These are phyloP conservation scores for Acropora tenuis DNA, from an alignment of 64 coral and sea anemone species.

Conservation along the genomic window DNA sequence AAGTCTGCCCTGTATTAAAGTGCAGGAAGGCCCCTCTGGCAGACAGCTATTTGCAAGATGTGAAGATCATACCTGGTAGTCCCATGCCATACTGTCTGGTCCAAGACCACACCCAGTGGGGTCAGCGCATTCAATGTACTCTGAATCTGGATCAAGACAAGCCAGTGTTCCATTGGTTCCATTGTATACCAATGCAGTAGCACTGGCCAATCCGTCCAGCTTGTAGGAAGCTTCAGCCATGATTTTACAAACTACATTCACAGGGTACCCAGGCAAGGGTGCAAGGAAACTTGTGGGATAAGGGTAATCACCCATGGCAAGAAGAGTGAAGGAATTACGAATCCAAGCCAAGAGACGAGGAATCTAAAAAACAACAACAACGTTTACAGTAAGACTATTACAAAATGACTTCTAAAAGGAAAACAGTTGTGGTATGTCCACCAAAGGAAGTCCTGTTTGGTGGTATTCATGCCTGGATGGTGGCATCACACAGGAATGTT, in stretches of 20 bases:
- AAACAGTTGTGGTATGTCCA: background rate
- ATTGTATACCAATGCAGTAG: conserved; percentile 87
- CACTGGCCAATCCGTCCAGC: conserved; percentile 75
- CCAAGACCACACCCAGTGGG: conserved; percentile 95
- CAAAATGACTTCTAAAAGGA: background rate
- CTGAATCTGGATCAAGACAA: conserved; percentile 90
- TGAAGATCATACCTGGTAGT: conserved; percentile 72
- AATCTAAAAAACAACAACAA: conserved; percentile 41
- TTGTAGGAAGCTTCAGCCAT: conserved; percentile 66
- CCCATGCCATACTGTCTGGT: conserved; percentile 66
- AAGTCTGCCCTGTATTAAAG: too few species aligned
- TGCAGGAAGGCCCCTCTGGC: too few species aligned
- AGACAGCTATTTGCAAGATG: too few species aligned
- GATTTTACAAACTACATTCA: conserved; percentile 88
- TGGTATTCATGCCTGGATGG: too few species aligned
- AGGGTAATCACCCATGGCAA: conserved; percentile 97
- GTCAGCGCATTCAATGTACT: conserved; percentile 93
- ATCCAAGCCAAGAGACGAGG: conserved; percentile 90
- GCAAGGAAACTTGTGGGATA: conserved; percentile 81
- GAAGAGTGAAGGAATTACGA: conserved; percentile 83
- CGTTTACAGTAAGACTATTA: background rate
- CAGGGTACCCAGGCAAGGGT: conserved; percentile 86
- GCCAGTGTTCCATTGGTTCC: conserved; percentile 67
- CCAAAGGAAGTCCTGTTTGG: too few species aligned
- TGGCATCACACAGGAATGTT: too few species aligned